Conservation (phyloP, 2,888 invertebrate species). For the Notodonta ziczac region DNA sequence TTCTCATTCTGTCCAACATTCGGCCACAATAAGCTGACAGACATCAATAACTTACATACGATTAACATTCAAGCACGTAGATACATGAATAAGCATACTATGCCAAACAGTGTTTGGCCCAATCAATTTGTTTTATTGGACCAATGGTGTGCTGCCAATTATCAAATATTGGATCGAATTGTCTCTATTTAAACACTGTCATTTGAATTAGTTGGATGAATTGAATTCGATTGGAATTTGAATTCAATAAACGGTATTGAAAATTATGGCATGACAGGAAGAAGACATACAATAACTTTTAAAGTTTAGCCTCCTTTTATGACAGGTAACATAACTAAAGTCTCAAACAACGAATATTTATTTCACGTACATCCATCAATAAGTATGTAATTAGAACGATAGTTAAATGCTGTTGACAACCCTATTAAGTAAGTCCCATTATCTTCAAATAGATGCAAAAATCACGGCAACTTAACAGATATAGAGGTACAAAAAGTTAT, state of each 20-base stretch:
- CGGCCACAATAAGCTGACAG: conserved; percentile 61
- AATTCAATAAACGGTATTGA: too few species aligned
- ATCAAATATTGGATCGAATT: conserved; percentile 27
- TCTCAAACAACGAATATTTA: neutral
- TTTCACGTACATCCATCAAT: neutral
- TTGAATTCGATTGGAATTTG: conserved; percentile 23
- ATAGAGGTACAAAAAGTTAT: neutral
- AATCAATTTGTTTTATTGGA: conserved; percentile 30
- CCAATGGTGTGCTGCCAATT: conserved; percentile 13
- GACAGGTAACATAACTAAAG: neutral
- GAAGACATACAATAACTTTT: neutral
- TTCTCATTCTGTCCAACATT: conserved; percentile 33
- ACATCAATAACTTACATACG: conserved; percentile 59
- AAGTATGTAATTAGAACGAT: neutral
- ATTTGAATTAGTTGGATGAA: conserved; percentile 25
- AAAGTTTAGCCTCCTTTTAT: neutral
- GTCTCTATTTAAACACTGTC: conserved; percentile 19
- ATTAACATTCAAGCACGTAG: conserved; percentile 50
- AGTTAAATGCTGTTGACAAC: neutral
- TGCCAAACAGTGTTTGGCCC: conserved; percentile 13
- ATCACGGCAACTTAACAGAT: neutral
- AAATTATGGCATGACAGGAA: neutral
- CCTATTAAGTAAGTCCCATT: neutral
- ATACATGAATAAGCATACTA: conserved; percentile 35
- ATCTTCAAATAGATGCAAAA: neutral